Evolutionary conservation across 2,113 vertebrate species (phyloP), one percentile per base, ranked within the genome.

Genomic region (Sphyrna mokarran): DNA sequence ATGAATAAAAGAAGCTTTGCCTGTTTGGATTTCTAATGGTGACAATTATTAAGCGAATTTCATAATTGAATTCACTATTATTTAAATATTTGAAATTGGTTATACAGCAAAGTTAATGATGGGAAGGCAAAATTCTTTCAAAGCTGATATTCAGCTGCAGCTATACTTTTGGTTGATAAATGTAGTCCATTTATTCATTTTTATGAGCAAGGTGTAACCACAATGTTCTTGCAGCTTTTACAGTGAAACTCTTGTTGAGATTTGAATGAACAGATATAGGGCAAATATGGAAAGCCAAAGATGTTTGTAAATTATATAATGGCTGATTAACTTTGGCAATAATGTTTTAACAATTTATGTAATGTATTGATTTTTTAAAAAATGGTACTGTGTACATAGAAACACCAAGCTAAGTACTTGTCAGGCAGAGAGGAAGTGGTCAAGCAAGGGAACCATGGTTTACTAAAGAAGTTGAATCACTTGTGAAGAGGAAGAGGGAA

Each of bases 11-110:
- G 54, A 61, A 63, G 14, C 26, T 40, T 94, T 70, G 91, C 91
- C 37, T 94, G 63, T 68, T 94, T 94, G 14, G 70, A 43, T 70
- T 20, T 23, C n/a, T 63, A 13, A 43, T 9, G 8, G 66, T 37
- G 20, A 61, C 85, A 13, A 16, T 94, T 94, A 23, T 40, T 69
- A 70, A 94, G 63, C 66, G 20, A 94, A 94, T 69, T 94, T 40
- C 14, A 40, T 94, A 61, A 94, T 40, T 40, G 54, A 90, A 94
- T 94, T 94, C 63, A 69, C 66, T 18, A 43, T 69, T 0, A 43
- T 94, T 69, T 69, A 94, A 94, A 40, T 69, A 69, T 94, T 94
- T 94, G 63, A 69, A 69, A 43, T 94, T 40, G n/a, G 11, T 94
- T 94, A 40, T 43, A 14, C 37, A 43, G 18, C 33, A 69, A 91